Conservation (phyloP, 2,113 vertebrate genomes). For the Hydrolagus affinis region DNA sequence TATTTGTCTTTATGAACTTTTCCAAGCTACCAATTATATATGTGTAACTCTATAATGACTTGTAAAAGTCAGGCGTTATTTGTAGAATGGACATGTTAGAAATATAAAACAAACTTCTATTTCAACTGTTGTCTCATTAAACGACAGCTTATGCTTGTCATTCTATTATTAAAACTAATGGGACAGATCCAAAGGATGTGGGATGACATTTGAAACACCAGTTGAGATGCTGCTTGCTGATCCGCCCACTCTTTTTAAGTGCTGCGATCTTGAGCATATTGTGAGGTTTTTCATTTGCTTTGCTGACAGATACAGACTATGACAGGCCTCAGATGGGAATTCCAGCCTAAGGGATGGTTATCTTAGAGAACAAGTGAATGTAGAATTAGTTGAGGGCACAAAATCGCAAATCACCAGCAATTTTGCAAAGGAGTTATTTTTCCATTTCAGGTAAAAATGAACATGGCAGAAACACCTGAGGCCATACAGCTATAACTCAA, state of each 20-base stretch:
- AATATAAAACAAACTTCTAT: constrained; percentile 11
- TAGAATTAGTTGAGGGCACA: constrained; percentile 18
- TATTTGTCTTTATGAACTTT: constrained; percentile 8
- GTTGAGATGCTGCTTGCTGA: constrained; percentile 15
- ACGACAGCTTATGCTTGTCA: not conserved
- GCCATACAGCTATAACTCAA: constrained; percentile 8
- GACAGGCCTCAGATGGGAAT: constrained; percentile 27
- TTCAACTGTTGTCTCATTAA: constrained; percentile 13
- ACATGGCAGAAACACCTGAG: constrained; percentile 26
- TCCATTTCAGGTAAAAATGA: constrained; percentile 19
- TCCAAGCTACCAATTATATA: not conserved
- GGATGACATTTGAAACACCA: constrained; percentile 13
- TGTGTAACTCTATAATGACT: constrained; percentile 2
- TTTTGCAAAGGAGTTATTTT: constrained; percentile 20
- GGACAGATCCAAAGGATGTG: constrained; percentile 16
- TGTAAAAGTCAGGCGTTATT: constrained; percentile 6
- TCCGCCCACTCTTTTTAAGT: constrained; percentile 15
- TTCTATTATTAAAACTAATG: not conserved
- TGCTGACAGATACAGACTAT: not conserved
- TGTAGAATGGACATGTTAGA: not conserved
- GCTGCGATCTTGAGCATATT: not conserved
- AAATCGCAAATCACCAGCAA: constrained; percentile 11
- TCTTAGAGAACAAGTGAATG: constrained; percentile 4
- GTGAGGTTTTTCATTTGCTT: constrained; percentile 23
- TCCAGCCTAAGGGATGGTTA: constrained; percentile 12